Conservation (phyloP, 2,888 invertebrate genomes). For the Ferrisia virgata region DNA sequence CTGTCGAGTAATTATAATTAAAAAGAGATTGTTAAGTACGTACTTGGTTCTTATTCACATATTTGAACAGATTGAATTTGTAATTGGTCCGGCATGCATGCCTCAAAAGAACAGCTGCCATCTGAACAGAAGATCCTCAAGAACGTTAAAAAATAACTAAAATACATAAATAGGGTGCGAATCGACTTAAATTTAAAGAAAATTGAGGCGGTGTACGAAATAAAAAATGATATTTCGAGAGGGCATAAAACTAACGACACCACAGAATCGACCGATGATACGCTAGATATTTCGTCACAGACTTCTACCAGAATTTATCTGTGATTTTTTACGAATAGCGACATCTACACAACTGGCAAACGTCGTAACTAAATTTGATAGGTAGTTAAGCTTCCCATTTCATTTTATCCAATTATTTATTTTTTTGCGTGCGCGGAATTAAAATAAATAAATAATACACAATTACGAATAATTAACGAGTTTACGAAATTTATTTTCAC, state of each 20-base stretch:
- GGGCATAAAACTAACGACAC: not conserved
- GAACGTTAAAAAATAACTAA: not conserved
- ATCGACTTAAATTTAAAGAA: not conserved
- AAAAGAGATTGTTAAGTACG: not conserved
- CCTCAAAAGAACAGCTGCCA: conserved; percentile 29
- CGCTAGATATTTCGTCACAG: not conserved
- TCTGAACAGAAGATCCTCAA: not conserved
- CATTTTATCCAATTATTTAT: too few species aligned
- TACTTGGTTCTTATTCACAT: conserved; percentile 27
- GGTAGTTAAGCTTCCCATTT: not conserved
- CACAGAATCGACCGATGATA: not conserved
- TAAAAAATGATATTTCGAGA: not conserved
- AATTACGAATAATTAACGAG: too few species aligned
- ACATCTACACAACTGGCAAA: not conserved
- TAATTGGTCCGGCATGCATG: not conserved
- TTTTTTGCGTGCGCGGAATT: too few species aligned
- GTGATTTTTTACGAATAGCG: not conserved
- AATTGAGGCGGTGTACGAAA: not conserved
- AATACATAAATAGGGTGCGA: not conserved
- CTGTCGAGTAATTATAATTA: not conserved
- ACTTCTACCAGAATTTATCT: not conserved
- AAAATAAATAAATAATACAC: too few species aligned
- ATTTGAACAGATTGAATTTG: conserved; percentile 18
- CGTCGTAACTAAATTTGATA: not conserved
- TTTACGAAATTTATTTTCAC: too few species aligned